Conservation (phyloP, 2,797 vertebrate species). For the Esox masquinongy region DNA sequence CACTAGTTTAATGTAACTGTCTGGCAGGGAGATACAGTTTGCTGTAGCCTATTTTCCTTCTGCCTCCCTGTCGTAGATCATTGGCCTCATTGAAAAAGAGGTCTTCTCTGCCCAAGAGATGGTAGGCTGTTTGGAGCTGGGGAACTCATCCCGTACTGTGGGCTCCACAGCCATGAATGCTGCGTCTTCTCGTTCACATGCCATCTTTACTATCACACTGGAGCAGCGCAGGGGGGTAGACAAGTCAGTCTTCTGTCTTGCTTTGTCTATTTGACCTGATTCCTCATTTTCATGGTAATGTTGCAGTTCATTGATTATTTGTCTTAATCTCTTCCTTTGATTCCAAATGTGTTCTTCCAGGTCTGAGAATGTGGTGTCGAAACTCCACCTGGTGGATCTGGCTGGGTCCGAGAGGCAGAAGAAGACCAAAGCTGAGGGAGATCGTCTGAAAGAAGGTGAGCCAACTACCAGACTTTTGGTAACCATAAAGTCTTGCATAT, state of each 20-base stretch:
- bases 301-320: neutral
- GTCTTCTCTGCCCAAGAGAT: slow-evolving; percentile 83
- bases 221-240: slow-evolving; percentile 86
- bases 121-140: slow-evolving; percentile 87
- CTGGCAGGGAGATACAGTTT: neutral
- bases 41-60: neutral
- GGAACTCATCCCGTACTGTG: slow-evolving; percentile 89
- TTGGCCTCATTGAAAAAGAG: slow-evolving; percentile 86
- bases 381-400: slow-evolving; percentile 93
- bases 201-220: slow-evolving; percentile 94
- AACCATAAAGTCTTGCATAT: too few relatives aligned
- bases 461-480: neutral
- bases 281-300: neutral
- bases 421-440: slow-evolving; percentile 96
- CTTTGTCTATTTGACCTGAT: neutral
- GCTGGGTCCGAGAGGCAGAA: slow-evolving; percentile 97
- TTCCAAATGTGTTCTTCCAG: slow-evolving; percentile 60
- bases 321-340: neutral
- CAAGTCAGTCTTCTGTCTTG: slow-evolving; percentile 75
- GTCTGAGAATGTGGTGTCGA: slow-evolving; percentile 81
- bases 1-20: neutral
- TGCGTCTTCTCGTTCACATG: slow-evolving; percentile 92
- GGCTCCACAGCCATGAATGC: slow-evolving; percentile 97
- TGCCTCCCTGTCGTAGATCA: slow-evolving; percentile 74
- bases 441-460: slow-evolving; percentile 92